Percentiles rank a stretch among this genome's conserved stretches.
Evolutionary conservation across 2,888 invertebrate genomes (phyloP).

Genomic region (Schrankia costaestrigalis): DNA sequence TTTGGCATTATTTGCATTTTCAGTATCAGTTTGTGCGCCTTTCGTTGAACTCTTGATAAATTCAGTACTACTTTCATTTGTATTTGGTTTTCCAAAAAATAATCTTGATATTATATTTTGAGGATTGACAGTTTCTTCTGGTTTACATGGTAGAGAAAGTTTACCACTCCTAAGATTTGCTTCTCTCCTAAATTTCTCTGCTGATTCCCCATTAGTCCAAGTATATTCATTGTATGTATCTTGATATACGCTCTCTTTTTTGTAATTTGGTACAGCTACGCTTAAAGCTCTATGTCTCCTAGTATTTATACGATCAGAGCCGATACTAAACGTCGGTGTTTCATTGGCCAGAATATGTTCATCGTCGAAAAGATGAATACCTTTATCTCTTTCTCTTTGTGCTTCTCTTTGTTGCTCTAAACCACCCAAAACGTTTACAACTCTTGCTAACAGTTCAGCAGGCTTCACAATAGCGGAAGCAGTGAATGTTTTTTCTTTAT

Average conservation of each 20-base stretch:
- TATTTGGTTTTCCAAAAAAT: slow-evolving; percentile 56
- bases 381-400: slow-evolving; percentile 71
- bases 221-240: slow-evolving; percentile 78
- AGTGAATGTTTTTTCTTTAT: slow-evolving; percentile 88
- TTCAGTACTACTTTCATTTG: slow-evolving; percentile 58
- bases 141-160: slow-evolving; percentile 58
- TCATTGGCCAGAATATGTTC: slow-evolving; percentile 87
- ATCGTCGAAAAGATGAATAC: slow-evolving; percentile 86
- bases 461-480: slow-evolving; percentile 87
- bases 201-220: slow-evolving; percentile 85
- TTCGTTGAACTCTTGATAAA: slow-evolving; percentile 62
- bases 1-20: slow-evolving; percentile 44
- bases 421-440: slow-evolving; percentile 88
- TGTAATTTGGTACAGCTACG: slow-evolving; percentile 75
- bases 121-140: slow-evolving; percentile 38
- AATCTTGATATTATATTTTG: slow-evolving; percentile 57
- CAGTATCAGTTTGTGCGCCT: slow-evolving; percentile 51
- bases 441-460: slow-evolving; percentile 86
- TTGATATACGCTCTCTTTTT: slow-evolving; percentile 62
- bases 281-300: slow-evolving; percentile 83
- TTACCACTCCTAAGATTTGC: slow-evolving; percentile 68
- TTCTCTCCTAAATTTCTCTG: slow-evolving; percentile 80
- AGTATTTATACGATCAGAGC: slow-evolving; percentile 64
- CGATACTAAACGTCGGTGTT: slow-evolving; percentile 79
- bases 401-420: slow-evolving; percentile 72